A percentile compares a stretch with the other conserved stretches of the same genome.
Conservation (phyloP, 2,888 invertebrate genomes). For the Caenorhabditis uteleia region DNA sequence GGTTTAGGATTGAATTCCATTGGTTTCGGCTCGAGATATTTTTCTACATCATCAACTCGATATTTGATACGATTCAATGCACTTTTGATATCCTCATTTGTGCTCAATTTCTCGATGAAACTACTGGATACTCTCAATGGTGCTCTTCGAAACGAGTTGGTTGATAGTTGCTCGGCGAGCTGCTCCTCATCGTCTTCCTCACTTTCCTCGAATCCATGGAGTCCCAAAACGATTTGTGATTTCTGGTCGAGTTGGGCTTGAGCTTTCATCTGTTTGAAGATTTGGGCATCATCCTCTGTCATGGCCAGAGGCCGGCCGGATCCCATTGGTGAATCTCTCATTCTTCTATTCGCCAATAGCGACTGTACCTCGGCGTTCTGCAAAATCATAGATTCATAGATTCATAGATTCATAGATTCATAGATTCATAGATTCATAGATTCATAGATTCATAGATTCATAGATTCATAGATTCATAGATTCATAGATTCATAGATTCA, state of each 20-base stretch:
- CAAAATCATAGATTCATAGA: not conserved
- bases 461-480: not conserved
- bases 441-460: not conserved
- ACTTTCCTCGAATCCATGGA: conserved; percentile 32
- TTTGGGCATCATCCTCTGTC: conserved; percentile 28
- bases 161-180: conserved; percentile 3
- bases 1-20: conserved; percentile 51
- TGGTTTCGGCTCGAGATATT: conserved; percentile 48
- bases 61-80: conserved; percentile 38
- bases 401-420: not conserved
- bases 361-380: conserved; percentile 33
- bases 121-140: conserved; percentile 33
- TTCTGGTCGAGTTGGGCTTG: conserved; percentile 43
- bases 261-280: conserved; percentile 26
- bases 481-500: not conserved
- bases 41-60: conserved; percentile 51
- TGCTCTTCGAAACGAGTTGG: conserved; percentile 40
- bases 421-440: not conserved
- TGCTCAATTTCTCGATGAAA: conserved; percentile 35
- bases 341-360: conserved; percentile 14
- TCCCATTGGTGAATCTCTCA: conserved; percentile 19
- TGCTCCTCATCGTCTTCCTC: conserved; percentile 26
- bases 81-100: conserved; percentile 37
- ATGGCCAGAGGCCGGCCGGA: conserved; percentile 19
- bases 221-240: conserved; percentile 42